phyloP scores from a whole-genome alignment of 1,140 invertebrate genomes.

The Nasonia vitripennis region DNA sequence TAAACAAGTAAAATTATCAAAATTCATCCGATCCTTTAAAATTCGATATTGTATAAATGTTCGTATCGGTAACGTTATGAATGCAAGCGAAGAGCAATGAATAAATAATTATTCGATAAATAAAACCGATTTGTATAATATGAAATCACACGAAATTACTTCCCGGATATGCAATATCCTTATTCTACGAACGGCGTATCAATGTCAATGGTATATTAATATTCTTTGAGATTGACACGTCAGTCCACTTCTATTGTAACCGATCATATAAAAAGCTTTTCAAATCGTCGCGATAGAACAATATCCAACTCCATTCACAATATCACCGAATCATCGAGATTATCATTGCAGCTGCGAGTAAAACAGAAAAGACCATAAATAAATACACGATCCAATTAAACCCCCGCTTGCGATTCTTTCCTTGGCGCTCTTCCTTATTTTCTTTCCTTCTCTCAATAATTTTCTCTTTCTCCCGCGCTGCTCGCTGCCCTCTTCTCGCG shows the following conservation, averaged over 20 bases:
- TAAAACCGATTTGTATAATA: not conserved
- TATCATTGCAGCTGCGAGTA: not conserved
- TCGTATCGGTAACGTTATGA: too few species aligned
- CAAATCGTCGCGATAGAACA: too few species aligned
- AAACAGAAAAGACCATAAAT: slow-evolving; percentile 26
- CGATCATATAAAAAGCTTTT: too few species aligned
- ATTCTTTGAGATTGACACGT: too few species aligned
- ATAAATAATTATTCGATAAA: not conserved
- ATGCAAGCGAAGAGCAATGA: not conserved
- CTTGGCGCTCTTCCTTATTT: slow-evolving; percentile 15
- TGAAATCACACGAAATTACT: not conserved
- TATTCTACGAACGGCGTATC: too few species aligned
- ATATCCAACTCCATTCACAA: not conserved
- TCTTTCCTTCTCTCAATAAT: slow-evolving; percentile 34
- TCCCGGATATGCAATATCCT: not conserved
- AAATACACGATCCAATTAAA: slow-evolving; percentile 48
- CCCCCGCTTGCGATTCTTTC: slow-evolving; percentile 33
- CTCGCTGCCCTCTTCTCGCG: not conserved
- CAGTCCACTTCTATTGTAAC: too few species aligned
- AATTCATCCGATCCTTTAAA: not conserved
- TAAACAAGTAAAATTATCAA: not conserved
- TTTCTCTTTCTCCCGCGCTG: slow-evolving; percentile 14
- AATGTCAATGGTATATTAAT: too few species aligned
- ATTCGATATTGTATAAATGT: not conserved
- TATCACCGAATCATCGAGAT: not conserved